Evolutionary conservation across 2,113 vertebrate species (phyloP), one percentile per base, ranked within the genome.

Genomic region (Cardinalis cardinalis): DNA sequence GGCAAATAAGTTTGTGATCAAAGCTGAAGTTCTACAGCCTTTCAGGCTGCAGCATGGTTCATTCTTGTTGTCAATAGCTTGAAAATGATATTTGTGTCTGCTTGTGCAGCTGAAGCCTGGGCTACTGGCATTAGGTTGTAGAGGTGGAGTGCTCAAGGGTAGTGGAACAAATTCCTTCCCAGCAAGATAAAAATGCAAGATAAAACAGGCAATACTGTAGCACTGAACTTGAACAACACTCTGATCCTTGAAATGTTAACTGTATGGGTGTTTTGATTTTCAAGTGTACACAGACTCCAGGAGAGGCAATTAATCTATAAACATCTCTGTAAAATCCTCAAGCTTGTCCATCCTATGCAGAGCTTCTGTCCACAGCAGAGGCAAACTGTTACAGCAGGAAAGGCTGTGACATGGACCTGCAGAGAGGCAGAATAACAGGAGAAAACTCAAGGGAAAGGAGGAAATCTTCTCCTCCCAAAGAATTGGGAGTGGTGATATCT

Each of bases 341-440:
- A 71, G 44, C 52, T 56, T 58, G 20, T 58, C 51, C 34, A 28
- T 74, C 63, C 32, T 26, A 20, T 56, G 53, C 71, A 79, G 76
- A 93, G 38, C 48, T 82, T 72, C 65, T 87, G 34, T 77, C 34
- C 31, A 18, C 65, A 60, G 51, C 6, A 19, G 74, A 60, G 60
- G 25, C 63, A 84, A 63, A 74, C 0, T 38, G 0, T 82, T 69
- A 40, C 18, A 40, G 34, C 0, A 0, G 29, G 26, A 32, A 74
- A 63, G 40, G 41, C 13, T 87, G 43, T 66, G 28, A 76, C 31
- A 29, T 32, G 34, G 52, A 61, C 46, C 46, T 64, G 44, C 61
- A 52, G 32, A 23, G 44, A 75, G 21, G 24, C 52, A 68, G 53
- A 87, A 43, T 36, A 49, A 46, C 3, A 41, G 55, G 51, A 75